Percentiles rank a stretch among this genome's conserved stretches.
Conservation (phyloP, 2,113 vertebrate species). For the Blennius ocellaris region DNA sequence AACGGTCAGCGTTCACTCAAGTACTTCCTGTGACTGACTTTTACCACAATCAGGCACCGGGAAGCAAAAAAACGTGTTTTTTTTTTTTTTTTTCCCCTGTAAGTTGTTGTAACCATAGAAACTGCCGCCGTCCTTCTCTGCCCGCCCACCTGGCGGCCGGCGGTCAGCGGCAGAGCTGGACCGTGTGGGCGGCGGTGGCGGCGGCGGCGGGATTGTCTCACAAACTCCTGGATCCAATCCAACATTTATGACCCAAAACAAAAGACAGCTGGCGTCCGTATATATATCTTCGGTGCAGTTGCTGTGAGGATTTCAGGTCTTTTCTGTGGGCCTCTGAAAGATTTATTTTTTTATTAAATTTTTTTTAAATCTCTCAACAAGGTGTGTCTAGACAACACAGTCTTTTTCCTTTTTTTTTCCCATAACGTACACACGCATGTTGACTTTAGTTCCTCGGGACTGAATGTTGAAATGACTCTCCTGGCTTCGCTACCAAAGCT, state of each 20-base stretch:
- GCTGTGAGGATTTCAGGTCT: background rate
- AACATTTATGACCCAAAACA: background rate
- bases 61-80: too few species aligned
- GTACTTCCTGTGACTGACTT: too few species aligned
- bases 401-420: background rate
- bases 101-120: too few species aligned
- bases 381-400: background rate
- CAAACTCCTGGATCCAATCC: background rate
- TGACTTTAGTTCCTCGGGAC: constrained; percentile 6
- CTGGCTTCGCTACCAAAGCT: background rate
- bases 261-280: too few species aligned
- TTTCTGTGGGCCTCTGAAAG: background rate
- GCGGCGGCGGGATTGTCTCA: too few species aligned
- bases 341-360: background rate
- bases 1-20: too few species aligned
- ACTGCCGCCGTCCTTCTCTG: too few species aligned
- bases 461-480: constrained; percentile 16
- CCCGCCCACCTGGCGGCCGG: too few species aligned
- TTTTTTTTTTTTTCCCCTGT: too few species aligned
- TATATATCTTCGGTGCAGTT: background rate
- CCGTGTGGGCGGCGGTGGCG: too few species aligned
- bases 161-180: too few species aligned
- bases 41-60: too few species aligned
- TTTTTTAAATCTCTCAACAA: background rate
- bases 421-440: background rate